phyloP scores from a whole-genome alignment of 1,140 invertebrate genomes.

The Cataglyphis hispanica region DNA sequence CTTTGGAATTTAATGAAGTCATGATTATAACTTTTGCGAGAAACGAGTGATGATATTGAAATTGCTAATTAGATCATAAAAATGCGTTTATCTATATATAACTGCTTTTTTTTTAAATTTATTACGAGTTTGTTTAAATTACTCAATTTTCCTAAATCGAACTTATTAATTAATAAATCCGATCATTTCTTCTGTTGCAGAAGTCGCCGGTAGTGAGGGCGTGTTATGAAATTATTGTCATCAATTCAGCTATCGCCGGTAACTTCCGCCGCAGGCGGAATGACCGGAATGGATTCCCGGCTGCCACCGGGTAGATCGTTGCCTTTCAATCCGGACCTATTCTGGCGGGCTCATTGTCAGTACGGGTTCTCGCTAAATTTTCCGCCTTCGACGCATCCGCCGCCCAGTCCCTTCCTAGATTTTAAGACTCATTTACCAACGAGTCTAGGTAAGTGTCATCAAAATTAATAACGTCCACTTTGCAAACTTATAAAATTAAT shows the following conservation, averaged over 20 bases:
- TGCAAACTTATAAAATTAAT: neutral
- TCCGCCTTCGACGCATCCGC: conserved; percentile 88
- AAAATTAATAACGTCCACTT: neutral
- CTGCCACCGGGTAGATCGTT: conserved; percentile 89
- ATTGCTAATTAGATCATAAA: neutral
- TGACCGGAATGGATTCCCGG: conserved; percentile 87
- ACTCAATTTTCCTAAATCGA: neutral
- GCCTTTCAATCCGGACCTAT: conserved; percentile 91
- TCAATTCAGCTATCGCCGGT: conserved; percentile 88
- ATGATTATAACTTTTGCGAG: neutral
- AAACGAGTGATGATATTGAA: neutral
- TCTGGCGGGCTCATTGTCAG: conserved; percentile 89
- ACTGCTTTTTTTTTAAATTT: neutral
- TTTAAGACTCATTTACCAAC: conserved; percentile 94
- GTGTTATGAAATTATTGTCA: conserved; percentile 90
- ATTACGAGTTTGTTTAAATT: neutral
- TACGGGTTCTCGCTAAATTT: conserved; percentile 90
- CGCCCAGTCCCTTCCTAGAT: conserved; percentile 91
- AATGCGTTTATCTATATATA: neutral
- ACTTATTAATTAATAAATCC: conserved; percentile 41
- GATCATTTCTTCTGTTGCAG: conserved; percentile 30
- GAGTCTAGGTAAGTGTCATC: conserved; percentile 87
- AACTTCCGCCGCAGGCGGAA: conserved; percentile 85
- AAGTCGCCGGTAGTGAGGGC: conserved; percentile 16
- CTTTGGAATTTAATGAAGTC: conserved; percentile 15